phyloP scores from a whole-genome alignment of 1,140 invertebrate genomes.

The Cotesia typhae region DNA sequence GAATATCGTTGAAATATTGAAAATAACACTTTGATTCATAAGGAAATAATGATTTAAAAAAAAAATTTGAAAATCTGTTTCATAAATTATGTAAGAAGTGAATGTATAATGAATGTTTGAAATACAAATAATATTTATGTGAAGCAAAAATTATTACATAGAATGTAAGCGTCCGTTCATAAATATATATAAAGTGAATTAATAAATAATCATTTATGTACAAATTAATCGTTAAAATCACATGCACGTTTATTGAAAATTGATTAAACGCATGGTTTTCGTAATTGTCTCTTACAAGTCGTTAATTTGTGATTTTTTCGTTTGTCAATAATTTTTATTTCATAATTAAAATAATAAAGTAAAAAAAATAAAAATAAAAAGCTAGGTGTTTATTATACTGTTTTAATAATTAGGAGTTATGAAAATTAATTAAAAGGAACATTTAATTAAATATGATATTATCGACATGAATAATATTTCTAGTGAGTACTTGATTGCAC shows the following conservation, averaged over 20 bases:
- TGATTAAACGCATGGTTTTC: background rate
- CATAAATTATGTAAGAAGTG: slow-evolving; percentile 34
- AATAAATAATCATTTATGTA: slow-evolving; percentile 3
- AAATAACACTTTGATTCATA: slow-evolving; percentile 26
- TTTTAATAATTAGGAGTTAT: background rate
- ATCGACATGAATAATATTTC: background rate
- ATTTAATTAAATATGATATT: background rate
- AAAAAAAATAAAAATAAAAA: background rate
- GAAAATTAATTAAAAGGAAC: background rate
- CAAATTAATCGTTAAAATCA: background rate
- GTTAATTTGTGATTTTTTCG: slow-evolving; percentile 5
- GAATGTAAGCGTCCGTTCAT: slow-evolving; percentile 17
- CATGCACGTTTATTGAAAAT: slow-evolving; percentile 1
- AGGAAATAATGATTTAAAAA: slow-evolving; percentile 13
- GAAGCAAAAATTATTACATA: slow-evolving; percentile 22
- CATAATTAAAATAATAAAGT: background rate
- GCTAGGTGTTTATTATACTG: background rate
- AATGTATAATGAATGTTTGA: slow-evolving; percentile 43
- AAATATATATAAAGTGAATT: too few species aligned
- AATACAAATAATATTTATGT: slow-evolving; percentile 42
- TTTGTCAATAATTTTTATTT: slow-evolving; percentile 6
- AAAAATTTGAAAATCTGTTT: slow-evolving; percentile 9
- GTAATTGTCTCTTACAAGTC: background rate
- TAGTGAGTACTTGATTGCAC: slow-evolving; percentile 34
- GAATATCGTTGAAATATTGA: slow-evolving; percentile 24